A percentile compares a stretch with the other conserved stretches of the same genome.
Evolutionary conservation across 92 coral and sea anemone genomes (phyloP).

Genomic region (Montipora capitata): DNA sequence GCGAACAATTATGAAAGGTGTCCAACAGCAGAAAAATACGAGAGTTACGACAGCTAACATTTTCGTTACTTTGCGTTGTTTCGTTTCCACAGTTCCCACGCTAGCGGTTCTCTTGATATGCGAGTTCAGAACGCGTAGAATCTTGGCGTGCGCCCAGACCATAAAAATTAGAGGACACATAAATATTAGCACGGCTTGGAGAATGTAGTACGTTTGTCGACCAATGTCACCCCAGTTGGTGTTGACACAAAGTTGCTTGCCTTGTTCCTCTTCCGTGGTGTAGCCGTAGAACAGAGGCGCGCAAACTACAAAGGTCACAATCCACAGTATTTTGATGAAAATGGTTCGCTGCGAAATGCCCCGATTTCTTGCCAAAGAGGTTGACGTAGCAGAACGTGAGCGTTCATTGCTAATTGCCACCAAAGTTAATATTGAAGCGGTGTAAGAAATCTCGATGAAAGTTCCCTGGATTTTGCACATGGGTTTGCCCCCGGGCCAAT

Average conservation of each 20-base stretch:
- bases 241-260: conserved; percentile 74
- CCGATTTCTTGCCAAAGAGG: conserved; percentile 76
- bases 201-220: conserved; percentile 81
- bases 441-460: conserved; percentile 84
- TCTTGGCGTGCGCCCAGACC: conserved; percentile 91
- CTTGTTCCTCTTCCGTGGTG: conserved; percentile 49
- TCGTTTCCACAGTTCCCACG: conserved; percentile 54
- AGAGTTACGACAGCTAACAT: conserved; percentile 92
- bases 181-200: conserved; percentile 83
- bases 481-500: conserved; percentile 87
- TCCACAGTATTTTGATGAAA: conserved; percentile 82
- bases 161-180: conserved; percentile 81
- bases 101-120: conserved; percentile 66
- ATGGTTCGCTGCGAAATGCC: conserved; percentile 80
- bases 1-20: conserved; percentile 85
- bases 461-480: conserved; percentile 89
- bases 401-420: conserved; percentile 92
- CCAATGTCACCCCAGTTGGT: conserved; percentile 87
- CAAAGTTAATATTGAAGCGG: conserved; percentile 85
- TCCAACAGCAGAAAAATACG: conserved; percentile 86
- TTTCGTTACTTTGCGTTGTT: conserved; percentile 89
- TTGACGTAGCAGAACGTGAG: conserved; percentile 83
- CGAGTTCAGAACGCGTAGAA: conserved; percentile 73
- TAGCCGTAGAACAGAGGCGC: conserved; percentile 88
- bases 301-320: conserved; percentile 74